Conservation (phyloP, 2,113 vertebrate species). For the Pelusios castaneus region DNA sequence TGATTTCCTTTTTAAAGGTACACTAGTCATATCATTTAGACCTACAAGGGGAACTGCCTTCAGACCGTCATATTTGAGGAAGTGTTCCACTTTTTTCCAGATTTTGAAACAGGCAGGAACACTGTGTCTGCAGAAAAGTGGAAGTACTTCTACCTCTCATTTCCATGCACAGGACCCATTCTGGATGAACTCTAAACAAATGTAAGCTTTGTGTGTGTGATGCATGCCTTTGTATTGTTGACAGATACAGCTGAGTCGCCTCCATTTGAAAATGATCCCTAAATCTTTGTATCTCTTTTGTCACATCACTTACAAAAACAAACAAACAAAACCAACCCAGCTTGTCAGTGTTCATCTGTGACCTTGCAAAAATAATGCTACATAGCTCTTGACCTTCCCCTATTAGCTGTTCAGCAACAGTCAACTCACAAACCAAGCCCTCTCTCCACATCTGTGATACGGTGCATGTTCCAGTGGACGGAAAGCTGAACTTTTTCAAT, state of each 20-base stretch:
- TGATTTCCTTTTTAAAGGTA: not conserved
- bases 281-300: constrained; percentile 29
- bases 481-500: constrained; percentile 17
- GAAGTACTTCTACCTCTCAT: not conserved
- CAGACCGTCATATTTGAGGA: not conserved
- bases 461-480: constrained; percentile 23
- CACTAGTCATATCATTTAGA: not conserved
- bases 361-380: constrained; percentile 36
- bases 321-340: not conserved
- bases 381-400: constrained; percentile 61
- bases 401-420: constrained; percentile 43
- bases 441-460: not conserved
- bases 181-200: constrained; percentile 36
- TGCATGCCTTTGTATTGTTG: constrained; percentile 19
- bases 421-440: not conserved
- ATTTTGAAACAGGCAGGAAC: constrained; percentile 17
- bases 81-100: not conserved
- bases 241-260: constrained; percentile 24
- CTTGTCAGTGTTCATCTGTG: constrained; percentile 4
- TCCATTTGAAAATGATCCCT: constrained; percentile 42
- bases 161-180: constrained; percentile 4
- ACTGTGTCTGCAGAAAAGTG: not conserved
- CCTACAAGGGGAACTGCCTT: not conserved
- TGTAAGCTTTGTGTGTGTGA: constrained; percentile 24
- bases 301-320: constrained; percentile 1